phyloP scores from a whole-genome alignment of 1,140 invertebrate genomes.

The Caenorhabditis brenneri region DNA sequence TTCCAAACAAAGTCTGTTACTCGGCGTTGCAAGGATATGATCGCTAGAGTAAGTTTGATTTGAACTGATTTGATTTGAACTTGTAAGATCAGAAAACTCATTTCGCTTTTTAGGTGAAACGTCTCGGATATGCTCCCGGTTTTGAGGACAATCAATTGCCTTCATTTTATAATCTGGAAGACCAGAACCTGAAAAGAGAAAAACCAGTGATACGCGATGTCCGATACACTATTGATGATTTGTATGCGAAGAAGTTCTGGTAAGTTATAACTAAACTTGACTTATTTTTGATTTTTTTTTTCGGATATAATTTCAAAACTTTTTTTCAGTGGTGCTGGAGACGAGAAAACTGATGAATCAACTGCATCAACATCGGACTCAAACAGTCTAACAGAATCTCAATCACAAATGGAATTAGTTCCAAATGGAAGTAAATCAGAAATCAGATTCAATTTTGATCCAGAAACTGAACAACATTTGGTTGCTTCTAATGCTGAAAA shows the following conservation, averaged over 20 bases:
- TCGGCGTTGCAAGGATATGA: constrained; percentile 51
- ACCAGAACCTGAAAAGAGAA: not conserved
- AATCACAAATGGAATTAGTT: not conserved
- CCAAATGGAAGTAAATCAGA: not conserved
- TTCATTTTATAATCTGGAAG: not conserved
- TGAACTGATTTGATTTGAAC: too few species aligned
- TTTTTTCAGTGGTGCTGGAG: not conserved
- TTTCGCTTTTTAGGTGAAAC: constrained; percentile 36
- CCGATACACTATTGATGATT: not conserved
- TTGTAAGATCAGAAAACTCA: too few species aligned
- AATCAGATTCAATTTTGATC: constrained; percentile 62
- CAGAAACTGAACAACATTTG: constrained; percentile 59
- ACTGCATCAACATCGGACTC: not conserved
- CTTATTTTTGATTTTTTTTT: too few species aligned
- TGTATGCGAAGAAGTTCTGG: not conserved
- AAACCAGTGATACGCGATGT: constrained; percentile 2
- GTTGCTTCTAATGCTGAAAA: constrained; percentile 64
- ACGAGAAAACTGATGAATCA: constrained; percentile 12
- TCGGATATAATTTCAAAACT: too few species aligned
- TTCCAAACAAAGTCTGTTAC: constrained; percentile 3
- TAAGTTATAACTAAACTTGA: too few species aligned
- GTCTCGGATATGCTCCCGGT: constrained; percentile 35
- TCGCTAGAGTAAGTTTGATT: constrained; percentile 37
- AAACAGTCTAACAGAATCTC: not conserved
- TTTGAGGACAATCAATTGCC: constrained; percentile 21